Evolutionary conservation across 1,140 invertebrate genomes (phyloP).

Genomic region (Fragariocoptes setiger): DNA sequence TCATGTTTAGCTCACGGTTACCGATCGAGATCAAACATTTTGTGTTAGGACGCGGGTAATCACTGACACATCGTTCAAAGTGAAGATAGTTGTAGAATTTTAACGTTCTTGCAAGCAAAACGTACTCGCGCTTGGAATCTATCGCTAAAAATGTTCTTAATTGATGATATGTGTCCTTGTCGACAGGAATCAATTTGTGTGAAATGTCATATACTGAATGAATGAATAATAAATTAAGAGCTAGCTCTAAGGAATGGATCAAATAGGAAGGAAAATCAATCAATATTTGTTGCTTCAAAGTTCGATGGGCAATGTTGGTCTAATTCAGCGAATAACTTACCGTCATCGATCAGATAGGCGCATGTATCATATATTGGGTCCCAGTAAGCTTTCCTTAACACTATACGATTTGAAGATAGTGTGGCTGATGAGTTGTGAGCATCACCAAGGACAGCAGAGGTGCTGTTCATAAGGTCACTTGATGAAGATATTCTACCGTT

Average conservation of each 20-base stretch:
- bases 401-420: no score
- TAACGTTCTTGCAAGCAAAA: slow-evolving; percentile 38
- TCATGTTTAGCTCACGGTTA: slow-evolving; percentile 29
- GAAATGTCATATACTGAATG: slow-evolving; percentile 57
- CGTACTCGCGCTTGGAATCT: slow-evolving; percentile 51
- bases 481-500: neutral
- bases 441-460: no score
- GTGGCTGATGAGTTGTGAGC: no score
- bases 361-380: slow-evolving; percentile 48
- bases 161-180: slow-evolving; percentile 31
- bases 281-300: no score
- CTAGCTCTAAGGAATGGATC: no score
- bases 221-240: slow-evolving; percentile 51
- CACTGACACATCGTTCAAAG: slow-evolving; percentile 36
- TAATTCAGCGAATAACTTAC: no score
- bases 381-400: slow-evolving; percentile 59
- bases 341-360: slow-evolving; percentile 40
- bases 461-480: no score
- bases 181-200: slow-evolving; percentile 42
- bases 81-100: slow-evolving; percentile 66
- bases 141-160: slow-evolving; percentile 33
- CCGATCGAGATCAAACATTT: slow-evolving; percentile 35
- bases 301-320: no score
- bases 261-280: no score
- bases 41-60: slow-evolving; percentile 37